Conservation (phyloP, 1,140 invertebrate species). For the Anastatus disparis region DNA sequence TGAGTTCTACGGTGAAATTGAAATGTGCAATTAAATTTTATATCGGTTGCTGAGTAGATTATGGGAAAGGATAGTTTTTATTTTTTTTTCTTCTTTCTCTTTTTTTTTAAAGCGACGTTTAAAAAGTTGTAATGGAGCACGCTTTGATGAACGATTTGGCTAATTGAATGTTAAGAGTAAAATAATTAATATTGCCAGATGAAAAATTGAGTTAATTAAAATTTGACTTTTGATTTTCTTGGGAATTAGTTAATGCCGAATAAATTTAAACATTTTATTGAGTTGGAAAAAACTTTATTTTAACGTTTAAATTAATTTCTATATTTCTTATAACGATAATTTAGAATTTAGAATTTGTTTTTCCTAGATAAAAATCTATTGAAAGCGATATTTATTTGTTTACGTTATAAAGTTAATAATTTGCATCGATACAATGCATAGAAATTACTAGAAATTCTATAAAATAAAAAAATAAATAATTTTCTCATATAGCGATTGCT, state of each 20-base stretch:
- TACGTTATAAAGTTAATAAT: too few relatives aligned
- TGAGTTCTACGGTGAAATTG: conserved; percentile 17
- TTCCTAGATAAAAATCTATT: too few relatives aligned
- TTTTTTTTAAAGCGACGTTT: background rate
- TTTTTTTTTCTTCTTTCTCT: background rate
- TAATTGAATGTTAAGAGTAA: conserved; percentile 7
- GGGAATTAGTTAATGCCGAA: background rate
- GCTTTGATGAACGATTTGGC: background rate
- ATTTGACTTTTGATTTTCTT: background rate
- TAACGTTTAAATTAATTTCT: too few relatives aligned
- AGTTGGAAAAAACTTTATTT: too few relatives aligned
- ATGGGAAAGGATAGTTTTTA: conserved; percentile 15
- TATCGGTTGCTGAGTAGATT: background rate
- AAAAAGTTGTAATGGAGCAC: background rate
- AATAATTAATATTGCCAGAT: background rate
- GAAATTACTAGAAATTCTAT: too few relatives aligned
- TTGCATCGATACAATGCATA: too few relatives aligned
- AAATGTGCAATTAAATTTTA: conserved; percentile 21
- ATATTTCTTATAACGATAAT: too few relatives aligned
- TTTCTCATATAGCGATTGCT: too few relatives aligned
- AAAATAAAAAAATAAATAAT: too few relatives aligned
- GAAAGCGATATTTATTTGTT: too few relatives aligned
- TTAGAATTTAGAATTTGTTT: too few relatives aligned
- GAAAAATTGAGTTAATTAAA: background rate
- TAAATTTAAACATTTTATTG: background rate